phyloP scores from a whole-genome alignment of 1,140 invertebrate genomes.

The Melipona quadrifasciata region DNA sequence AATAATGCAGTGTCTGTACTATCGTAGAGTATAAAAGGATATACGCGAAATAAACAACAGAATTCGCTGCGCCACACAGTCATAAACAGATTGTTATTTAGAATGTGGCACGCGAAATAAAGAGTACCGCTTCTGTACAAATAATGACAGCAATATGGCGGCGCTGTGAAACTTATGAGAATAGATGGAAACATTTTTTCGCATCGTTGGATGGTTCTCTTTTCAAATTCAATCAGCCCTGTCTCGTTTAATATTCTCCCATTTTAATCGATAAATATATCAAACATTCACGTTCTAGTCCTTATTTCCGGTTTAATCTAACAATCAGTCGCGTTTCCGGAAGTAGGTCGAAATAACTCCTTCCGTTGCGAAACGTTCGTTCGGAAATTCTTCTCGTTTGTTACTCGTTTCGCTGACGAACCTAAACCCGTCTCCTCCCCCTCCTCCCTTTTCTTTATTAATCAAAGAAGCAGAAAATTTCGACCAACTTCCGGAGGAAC shows the following conservation, averaged over 20 bases:
- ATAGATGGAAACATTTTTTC: conserved; percentile 43
- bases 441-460: background rate
- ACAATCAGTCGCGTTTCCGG: conserved; percentile 42
- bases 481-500: conserved; percentile 17
- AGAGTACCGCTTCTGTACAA: background rate
- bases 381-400: background rate
- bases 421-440: too few species aligned
- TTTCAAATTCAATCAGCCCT: conserved; percentile 2
- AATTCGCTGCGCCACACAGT: background rate
- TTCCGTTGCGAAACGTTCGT: background rate
- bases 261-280: conserved; percentile 48
- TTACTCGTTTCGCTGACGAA: conserved; percentile 1
- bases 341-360: conserved; percentile 19
- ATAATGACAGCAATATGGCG: background rate
- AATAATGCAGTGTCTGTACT: background rate
- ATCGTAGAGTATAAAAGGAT: conserved; percentile 5
- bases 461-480: background rate
- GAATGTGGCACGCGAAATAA: background rate
- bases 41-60: background rate
- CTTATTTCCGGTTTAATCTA: conserved; percentile 45
- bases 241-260: background rate
- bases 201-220: conserved; percentile 32
- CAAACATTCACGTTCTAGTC: conserved; percentile 61
- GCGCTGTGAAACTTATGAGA: conserved; percentile 45
- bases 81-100: background rate